phyloP scores from a whole-genome alignment of 2,888 invertebrate species.

The Subacronicta megacephala region DNA sequence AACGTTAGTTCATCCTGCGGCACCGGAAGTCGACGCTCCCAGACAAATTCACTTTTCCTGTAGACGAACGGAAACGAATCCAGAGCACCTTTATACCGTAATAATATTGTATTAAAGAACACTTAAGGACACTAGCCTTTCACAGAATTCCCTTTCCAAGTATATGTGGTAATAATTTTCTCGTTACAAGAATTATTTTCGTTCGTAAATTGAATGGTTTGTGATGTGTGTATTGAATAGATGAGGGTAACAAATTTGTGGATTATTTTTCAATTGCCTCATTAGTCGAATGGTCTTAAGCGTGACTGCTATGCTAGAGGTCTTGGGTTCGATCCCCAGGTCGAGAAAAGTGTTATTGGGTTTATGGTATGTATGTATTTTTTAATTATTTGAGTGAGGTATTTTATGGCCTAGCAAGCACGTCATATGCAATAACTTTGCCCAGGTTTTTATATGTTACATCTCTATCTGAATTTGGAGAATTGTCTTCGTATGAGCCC shows the following conservation, averaged over 20 bases:
- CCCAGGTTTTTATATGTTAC: no score
- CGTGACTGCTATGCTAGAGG: no score
- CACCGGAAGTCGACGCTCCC: constrained; percentile 59
- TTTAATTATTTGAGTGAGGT: no score
- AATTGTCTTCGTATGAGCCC: no score
- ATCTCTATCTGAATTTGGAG: no score
- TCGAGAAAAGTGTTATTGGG: no score
- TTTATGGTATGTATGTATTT: no score
- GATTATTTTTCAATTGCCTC: no score
- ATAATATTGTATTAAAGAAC: constrained; percentile 69
- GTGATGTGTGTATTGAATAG: neutral
- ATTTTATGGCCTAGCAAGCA: no score
- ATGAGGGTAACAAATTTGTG: neutral
- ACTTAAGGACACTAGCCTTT: constrained; percentile 60
- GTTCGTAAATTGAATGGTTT: neutral
- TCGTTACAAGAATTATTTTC: neutral
- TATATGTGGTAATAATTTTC: constrained; percentile 39
- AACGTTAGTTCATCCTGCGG: constrained; percentile 15
- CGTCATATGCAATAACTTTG: no score
- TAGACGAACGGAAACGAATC: constrained; percentile 70
- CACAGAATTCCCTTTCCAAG: constrained; percentile 41
- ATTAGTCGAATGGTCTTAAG: no score
- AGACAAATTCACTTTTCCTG: constrained; percentile 79
- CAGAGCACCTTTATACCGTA: constrained; percentile 66
- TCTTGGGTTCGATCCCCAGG: no score